Conservation (phyloP, 2,113 vertebrate genomes). For the Phalacrocorax brasilianus region DNA sequence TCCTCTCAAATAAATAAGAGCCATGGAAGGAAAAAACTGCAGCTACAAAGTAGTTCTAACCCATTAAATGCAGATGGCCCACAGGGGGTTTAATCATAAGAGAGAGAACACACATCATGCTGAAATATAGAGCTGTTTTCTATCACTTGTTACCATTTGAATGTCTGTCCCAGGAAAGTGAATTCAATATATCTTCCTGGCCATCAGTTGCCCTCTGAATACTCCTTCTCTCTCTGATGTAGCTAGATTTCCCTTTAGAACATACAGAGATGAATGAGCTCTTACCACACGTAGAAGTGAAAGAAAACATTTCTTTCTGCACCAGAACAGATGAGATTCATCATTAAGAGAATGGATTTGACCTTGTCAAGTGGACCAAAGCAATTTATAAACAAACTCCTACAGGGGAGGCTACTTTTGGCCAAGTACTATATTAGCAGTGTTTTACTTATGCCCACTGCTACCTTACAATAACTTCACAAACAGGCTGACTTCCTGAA, state of each 20-base stretch:
- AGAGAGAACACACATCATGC: conserved; percentile 76
- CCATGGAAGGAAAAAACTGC: conserved; percentile 63
- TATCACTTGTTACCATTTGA: conserved; percentile 85
- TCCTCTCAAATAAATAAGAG: conserved; percentile 80
- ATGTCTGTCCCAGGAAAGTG: conserved; percentile 82
- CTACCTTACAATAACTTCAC: conserved; percentile 67
- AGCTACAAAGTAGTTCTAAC: conserved; percentile 81
- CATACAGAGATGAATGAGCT: conserved; percentile 86
- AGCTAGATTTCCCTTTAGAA: conserved; percentile 78
- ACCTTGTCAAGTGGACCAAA: conserved; percentile 92
- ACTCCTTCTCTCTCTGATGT: conserved; percentile 82
- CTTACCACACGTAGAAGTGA: conserved; percentile 84
- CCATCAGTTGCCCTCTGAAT: conserved; percentile 84
- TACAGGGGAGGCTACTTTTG: conserved; percentile 74
- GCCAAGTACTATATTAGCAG: conserved; percentile 65
- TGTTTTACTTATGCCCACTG: conserved; percentile 53
- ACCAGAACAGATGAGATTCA: conserved; percentile 91
- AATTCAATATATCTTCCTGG: conserved; percentile 85
- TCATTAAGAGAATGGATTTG: conserved; percentile 97
- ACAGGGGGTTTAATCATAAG: conserved; percentile 78
- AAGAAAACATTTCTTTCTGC: conserved; percentile 84
- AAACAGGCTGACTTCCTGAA: conserved; percentile 64
- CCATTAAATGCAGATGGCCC: conserved; percentile 82
- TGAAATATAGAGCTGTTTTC: conserved; percentile 85
- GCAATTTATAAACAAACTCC: conserved; percentile 91